Evolutionary conservation across 2,797 vertebrate genomes (phyloP).

Genomic region (Sebastes kiyomatsui): DNA sequence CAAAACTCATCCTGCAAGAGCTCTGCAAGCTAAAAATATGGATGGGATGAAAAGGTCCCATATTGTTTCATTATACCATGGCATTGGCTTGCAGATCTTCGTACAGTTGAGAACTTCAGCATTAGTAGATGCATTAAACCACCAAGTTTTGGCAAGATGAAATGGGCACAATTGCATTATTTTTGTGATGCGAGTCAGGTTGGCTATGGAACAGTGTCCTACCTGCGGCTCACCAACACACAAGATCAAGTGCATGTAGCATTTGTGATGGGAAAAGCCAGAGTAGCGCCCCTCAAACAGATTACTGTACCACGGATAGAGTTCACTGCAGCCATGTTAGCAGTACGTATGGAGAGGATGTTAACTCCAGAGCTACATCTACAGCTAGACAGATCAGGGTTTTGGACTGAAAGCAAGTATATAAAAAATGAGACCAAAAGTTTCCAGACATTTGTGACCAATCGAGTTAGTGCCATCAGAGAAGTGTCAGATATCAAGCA

Average conservation of each 20-base stretch:
- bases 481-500: not conserved
- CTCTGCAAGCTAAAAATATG: too few species aligned
- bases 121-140: too few species aligned
- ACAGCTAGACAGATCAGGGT: fast-evolving
- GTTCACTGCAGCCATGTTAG: not conserved
- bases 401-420: not conserved
- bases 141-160: too few species aligned
- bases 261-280: not conserved
- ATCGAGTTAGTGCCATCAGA: not conserved
- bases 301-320: not conserved
- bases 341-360: not conserved
- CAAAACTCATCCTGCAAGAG: too few species aligned
- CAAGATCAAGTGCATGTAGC: not conserved
- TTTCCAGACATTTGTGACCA: not conserved
- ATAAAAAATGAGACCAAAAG: not conserved
- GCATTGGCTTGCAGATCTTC: too few species aligned
- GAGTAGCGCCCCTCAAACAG: not conserved
- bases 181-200: too few species aligned
- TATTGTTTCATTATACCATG: too few species aligned
- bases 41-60: too few species aligned
- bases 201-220: too few species aligned
- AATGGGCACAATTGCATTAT: too few species aligned
- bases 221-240: too few species aligned
- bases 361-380: not conserved
- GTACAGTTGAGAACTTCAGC: too few species aligned